Base-by-base conservation (phyloP, 2,113 vertebrate genomes). In the Pachyramphus minor region DNA sequence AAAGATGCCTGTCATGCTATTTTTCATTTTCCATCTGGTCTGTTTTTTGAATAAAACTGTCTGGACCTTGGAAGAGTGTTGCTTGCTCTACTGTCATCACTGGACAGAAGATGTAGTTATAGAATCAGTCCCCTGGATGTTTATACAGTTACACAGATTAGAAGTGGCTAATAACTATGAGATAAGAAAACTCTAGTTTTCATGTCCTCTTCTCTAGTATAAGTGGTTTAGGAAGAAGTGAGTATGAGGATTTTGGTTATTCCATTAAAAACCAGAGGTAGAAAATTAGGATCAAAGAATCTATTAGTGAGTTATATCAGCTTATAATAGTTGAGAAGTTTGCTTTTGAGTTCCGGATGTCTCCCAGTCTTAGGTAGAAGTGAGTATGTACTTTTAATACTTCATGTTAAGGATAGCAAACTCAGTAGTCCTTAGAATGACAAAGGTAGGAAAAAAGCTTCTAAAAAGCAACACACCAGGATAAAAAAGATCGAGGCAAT, bases 401-500 rank as follows among this genome's bases (percentile, higher is more conserved):
- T 56, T 82, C 37, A 66, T 42, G 31, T 69, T 91, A 97, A 62
- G 41, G 24, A 90, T 66, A 63, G 16, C 45, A 96, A 97, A 89
- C 49, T 73, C 52, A n/a, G 15, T 31, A 88, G 8, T 3, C 44
- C 30, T 72, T 64, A 81, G 21, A 9, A 59, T 18, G 39, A 58
- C 8, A 79, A 64, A 87, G 14, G 9, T 60, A 11, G 55, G 55
- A 39, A 81, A 87, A 77, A 39, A 86, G 44, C 1, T n/a, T 60
- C 13, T 28, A 93, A 69, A 62, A 93, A 97, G 90, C 15, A 95
- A 76, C 86, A 73, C 23, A 89, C 47, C 58, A 87, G 56, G 82
- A 85, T 95, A 93, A 96, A 85, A 73, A 94, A 95, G 76, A 94
- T 41, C 69, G 91, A 60, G 9, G 37, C 63, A 80, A 80, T 78